Percentiles rank a stretch among this genome's conserved stretches.
Conservation (phyloP, 2,113 vertebrate species). For the Tychaedon coryphoeus region DNA sequence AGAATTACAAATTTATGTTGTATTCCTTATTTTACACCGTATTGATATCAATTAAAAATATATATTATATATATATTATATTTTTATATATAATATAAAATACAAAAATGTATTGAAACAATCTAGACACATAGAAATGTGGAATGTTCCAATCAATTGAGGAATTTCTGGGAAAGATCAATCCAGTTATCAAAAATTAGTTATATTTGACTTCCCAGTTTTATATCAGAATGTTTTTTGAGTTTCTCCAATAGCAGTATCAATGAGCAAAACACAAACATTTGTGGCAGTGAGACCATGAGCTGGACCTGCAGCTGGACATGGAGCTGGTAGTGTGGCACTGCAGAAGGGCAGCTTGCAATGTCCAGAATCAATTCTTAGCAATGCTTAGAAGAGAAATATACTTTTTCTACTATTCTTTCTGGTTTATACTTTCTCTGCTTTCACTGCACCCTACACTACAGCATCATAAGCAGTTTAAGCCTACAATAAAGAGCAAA, state of each 20-base stretch:
- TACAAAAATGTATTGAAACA: too few species aligned
- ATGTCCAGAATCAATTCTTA: neutral
- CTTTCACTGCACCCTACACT: neutral
- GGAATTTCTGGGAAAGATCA: too few species aligned
- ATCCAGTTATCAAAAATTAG: too few species aligned
- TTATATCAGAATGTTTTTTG: neutral
- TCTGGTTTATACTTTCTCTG: neutral
- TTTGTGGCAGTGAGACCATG: neutral
- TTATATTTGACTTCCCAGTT: neutral
- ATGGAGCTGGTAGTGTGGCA: neutral
- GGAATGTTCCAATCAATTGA: too few species aligned
- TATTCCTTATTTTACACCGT: neutral
- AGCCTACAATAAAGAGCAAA: neutral
- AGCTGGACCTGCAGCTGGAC: neutral
- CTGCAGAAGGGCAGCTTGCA: neutral
- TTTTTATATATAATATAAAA: too few species aligned
- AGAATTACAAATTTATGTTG: fast-evolving
- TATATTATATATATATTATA: too few species aligned
- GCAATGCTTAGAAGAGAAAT: neutral
- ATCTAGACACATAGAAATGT: too few species aligned
- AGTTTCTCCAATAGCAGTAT: neutral
- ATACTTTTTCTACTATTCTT: neutral
- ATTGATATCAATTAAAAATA: neutral
- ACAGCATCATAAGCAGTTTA: neutral
- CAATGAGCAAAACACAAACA: neutral